phyloP scores from a whole-genome alignment of 2,113 vertebrate species.

The Micronycteris hirsuta region DNA sequence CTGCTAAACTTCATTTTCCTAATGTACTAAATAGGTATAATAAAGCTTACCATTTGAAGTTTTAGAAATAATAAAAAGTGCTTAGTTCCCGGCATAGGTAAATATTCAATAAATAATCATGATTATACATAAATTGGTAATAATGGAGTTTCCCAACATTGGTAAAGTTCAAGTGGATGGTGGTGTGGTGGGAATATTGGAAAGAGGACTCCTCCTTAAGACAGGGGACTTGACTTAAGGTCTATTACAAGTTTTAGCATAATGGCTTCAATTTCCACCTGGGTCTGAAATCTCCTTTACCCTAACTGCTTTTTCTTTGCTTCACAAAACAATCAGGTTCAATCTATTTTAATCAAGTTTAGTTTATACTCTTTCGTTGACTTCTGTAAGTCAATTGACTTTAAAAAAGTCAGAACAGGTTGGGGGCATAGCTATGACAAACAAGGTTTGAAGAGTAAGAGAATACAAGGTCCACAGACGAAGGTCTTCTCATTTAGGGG shows the following conservation, averaged over 20 bases:
- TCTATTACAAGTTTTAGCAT: neutral
- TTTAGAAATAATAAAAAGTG: neutral
- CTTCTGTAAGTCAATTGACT: constrained; percentile 2
- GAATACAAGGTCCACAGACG: neutral
- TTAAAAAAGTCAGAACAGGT: neutral
- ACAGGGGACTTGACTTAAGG: neutral
- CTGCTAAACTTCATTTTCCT: neutral
- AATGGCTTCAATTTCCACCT: neutral
- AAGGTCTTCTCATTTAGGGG: neutral
- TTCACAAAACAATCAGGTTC: neutral
- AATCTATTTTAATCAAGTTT: neutral
- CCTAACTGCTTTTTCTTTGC: neutral
- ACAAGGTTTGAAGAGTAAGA: neutral
- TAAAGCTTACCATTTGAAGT: neutral
- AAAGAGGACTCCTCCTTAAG: neutral
- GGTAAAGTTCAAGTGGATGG: neutral
- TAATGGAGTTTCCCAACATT: neutral
- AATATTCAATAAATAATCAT: neutral
- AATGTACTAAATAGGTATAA: neutral
- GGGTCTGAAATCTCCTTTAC: neutral
- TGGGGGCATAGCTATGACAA: neutral
- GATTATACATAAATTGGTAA: neutral
- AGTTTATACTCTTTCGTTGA: neutral
- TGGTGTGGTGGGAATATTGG: neutral
- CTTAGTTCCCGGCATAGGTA: neutral